Evolutionary conservation across 2,113 vertebrate genomes (phyloP).

Genomic region (Agelaius tricolor): DNA sequence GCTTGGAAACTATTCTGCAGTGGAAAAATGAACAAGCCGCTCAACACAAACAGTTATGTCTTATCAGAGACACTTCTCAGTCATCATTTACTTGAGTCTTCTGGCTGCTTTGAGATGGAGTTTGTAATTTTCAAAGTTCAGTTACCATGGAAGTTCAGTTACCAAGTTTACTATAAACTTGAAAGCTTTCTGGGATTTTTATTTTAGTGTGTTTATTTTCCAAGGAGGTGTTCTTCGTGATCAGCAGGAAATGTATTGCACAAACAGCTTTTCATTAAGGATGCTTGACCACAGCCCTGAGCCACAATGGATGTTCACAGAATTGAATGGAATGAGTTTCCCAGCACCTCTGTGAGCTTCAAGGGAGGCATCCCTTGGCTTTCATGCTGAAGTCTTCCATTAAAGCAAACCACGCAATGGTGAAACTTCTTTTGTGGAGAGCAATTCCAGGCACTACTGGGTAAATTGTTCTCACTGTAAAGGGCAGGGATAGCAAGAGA

Average conservation of each 20-base stretch:
- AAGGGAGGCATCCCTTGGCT: neutral
- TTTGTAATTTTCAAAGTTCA: neutral
- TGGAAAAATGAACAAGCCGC: neutral
- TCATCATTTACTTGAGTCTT: neutral
- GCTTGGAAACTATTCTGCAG: neutral
- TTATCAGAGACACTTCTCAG: neutral
- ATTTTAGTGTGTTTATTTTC: constrained; percentile 44
- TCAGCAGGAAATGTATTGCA: constrained; percentile 44
- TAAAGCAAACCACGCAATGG: neutral
- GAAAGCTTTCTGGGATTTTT: constrained; percentile 25
- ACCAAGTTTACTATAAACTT: constrained; percentile 40
- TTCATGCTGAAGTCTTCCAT: constrained; percentile 30
- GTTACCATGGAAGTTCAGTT: neutral
- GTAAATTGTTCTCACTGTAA: neutral
- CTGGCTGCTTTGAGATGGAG: neutral
- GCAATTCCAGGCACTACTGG: constrained; percentile 2
- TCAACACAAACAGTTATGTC: neutral
- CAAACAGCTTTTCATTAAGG: constrained; percentile 55
- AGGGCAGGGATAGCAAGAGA: neutral
- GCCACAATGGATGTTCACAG: constrained; percentile 31
- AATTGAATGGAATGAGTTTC: constrained; percentile 38
- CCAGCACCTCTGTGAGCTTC: neutral
- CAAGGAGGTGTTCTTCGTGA: constrained; percentile 12
- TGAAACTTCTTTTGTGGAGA: constrained; percentile 45
- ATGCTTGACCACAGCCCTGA: constrained; percentile 18